phyloP scores from a whole-genome alignment of 2,113 vertebrate species.

The Brachionichthys hirsutus region DNA sequence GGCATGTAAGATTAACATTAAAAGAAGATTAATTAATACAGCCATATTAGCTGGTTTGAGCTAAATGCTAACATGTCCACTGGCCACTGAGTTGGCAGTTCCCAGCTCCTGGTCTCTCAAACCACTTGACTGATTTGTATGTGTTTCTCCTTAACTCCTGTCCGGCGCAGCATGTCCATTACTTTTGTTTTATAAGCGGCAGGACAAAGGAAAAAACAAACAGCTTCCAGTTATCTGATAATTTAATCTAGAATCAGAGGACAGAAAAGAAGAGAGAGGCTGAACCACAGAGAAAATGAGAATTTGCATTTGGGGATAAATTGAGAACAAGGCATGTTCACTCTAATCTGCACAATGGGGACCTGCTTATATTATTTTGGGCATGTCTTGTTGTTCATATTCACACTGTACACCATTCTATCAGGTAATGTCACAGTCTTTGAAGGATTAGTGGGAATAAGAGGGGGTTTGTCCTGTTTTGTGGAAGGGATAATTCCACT shows the following conservation, averaged over 20 bases:
- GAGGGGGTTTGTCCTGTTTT: slow-evolving; percentile 72
- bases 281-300: slow-evolving; percentile 24
- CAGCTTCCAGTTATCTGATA: slow-evolving; percentile 4
- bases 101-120: background rate
- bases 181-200: slow-evolving; percentile 12
- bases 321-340: slow-evolving; percentile 37
- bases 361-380: slow-evolving; percentile 73
- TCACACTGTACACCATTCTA: slow-evolving; percentile 69
- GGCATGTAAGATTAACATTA: too few relatives aligned
- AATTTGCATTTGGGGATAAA: slow-evolving; percentile 50
- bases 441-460: slow-evolving; percentile 79
- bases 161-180: slow-evolving; percentile 1
- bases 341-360: slow-evolving; percentile 71
- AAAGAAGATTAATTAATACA: too few relatives aligned
- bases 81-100: background rate
- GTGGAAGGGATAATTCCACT: slow-evolving; percentile 71
- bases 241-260: slow-evolving; percentile 11
- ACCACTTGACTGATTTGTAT: background rate
- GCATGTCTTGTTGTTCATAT: slow-evolving; percentile 72
- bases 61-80: background rate
- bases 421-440: slow-evolving; percentile 79
- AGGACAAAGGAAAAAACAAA: slow-evolving; percentile 6
- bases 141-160: slow-evolving; percentile 4
- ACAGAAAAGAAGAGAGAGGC: background rate
- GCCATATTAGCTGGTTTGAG: background rate